Base-by-base conservation (phyloP, 1,140 invertebrate genomes). In the Lasioglossum albipes region DNA sequence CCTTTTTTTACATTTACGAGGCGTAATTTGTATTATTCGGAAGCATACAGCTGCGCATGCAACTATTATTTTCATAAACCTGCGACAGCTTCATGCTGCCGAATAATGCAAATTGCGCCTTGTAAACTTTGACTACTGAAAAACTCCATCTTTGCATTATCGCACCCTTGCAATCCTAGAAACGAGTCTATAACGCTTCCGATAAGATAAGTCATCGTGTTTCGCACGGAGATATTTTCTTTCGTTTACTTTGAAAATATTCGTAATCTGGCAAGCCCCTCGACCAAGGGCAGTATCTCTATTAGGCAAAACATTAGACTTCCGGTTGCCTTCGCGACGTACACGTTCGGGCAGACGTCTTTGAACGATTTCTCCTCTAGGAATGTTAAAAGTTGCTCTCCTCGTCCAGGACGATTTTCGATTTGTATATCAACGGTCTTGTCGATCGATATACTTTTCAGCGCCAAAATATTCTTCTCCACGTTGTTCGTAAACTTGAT, bases 401-500 rank as follows among this genome's bases (percentile, higher is more conserved):
- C 69, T 4, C 71, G 77, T 45, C 66, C 69, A 9, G 67, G 67
- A 13, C 85, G 75, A 18, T 57, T 0, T 20, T 85, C 42, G 2
- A 93, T 77, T 0, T 75, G n/a, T 61, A 86, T 1, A 7, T 36
- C 66, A 0, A 92, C 18, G 0, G 74, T 81, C 52, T 81, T 90
- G 1, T 92, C 89, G 0, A 90, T 65, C 16, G 88, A 90, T 2
- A 88, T 69, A n/a, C 85, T 75, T 66, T 92, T 93, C 16, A 91
- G 49, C 0, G 91, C 87, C 9, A 93, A 61, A 20, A 93, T 66
- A 41, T 65, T 84, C 0, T 69, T 75, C 5, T 85, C 49, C 1
- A 36, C 36, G 0, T 84, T n/a, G 1, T 62, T 20, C 0, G 80
- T 36, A 41, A 90, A 86, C 10, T 88, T 84, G 0, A 90, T 27